Conservation (phyloP, 2,113 vertebrate species). For the Erythrocercus mccallii region DNA sequence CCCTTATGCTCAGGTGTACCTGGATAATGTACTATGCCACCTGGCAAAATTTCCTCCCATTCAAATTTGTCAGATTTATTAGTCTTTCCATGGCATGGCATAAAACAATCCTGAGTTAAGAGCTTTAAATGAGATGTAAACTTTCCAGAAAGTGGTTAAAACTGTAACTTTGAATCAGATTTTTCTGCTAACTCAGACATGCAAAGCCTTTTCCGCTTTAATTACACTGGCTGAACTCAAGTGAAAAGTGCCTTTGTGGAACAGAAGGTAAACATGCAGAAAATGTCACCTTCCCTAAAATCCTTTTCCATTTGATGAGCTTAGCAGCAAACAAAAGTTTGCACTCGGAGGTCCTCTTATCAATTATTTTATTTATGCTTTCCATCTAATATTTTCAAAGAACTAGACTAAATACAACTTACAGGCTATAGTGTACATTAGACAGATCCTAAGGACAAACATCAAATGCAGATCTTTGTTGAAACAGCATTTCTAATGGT, state of each 20-base stretch:
- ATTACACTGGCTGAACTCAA: neutral
- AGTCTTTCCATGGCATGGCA: neutral
- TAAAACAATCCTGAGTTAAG: neutral
- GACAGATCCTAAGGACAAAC: neutral
- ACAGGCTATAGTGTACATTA: neutral
- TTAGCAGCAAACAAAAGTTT: neutral
- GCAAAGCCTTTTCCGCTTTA: neutral
- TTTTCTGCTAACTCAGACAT: neutral
- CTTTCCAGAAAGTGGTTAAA: neutral
- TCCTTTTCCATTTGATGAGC: neutral
- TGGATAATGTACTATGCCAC: neutral
- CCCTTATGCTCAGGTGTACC: neutral
- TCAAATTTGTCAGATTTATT: neutral
- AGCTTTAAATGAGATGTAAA: neutral
- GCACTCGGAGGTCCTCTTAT: neutral
- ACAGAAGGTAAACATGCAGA: neutral
- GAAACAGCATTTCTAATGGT: neutral
- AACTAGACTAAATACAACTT: neutral
- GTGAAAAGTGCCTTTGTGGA: neutral
- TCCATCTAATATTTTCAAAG: neutral
- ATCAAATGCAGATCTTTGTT: neutral
- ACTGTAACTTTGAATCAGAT: neutral
- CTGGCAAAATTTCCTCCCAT: neutral
- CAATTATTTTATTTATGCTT: neutral
- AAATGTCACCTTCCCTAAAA: neutral